These are phyloP conservation scores for Trichoplusia ni DNA, from an alignment of 1,140 invertebrate genomes.

Conservation along the genomic window DNA sequence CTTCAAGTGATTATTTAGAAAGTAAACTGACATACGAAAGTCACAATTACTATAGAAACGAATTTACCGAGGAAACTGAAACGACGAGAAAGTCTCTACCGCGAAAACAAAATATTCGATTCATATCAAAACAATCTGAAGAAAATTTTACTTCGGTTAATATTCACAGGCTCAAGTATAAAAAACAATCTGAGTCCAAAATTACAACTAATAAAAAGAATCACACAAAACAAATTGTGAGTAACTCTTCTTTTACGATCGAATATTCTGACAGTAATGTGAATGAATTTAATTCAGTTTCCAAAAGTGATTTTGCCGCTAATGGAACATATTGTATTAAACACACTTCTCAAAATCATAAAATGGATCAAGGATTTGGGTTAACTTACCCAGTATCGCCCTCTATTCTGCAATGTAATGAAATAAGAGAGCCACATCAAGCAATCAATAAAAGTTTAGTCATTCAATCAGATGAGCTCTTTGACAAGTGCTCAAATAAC, in stretches of 20 bases:
- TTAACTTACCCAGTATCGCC: slow-evolving; percentile 2
- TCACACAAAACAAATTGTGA: neutral
- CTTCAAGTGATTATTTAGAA: neutral
- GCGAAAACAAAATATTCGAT: slow-evolving; percentile 19
- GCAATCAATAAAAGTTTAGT: neutral
- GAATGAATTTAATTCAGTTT: neutral
- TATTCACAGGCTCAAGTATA: neutral
- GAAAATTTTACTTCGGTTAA: slow-evolving; percentile 34
- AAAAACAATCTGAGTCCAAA: neutral
- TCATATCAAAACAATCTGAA: slow-evolving; percentile 42
- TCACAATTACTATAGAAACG: slow-evolving; percentile 21
- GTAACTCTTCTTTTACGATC: slow-evolving; percentile 29
- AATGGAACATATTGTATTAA: no score
- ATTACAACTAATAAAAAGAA: neutral
- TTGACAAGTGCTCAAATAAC: neutral
- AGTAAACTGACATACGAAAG: slow-evolving; percentile 49
- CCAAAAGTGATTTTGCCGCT: no score
- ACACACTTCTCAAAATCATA: neutral
- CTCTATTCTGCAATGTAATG: neutral
- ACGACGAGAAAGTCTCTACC: neutral
- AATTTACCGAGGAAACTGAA: neutral
- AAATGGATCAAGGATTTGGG: neutral
- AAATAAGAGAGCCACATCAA: neutral
- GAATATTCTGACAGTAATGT: slow-evolving; percentile 36
- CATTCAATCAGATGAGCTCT: neutral